Evolutionary conservation across 37 sponge, comb jelly and placozoan genomes (phyloP), one percentile per base, ranked within the genome.

Genomic region (Haliclona indistincta): DNA sequence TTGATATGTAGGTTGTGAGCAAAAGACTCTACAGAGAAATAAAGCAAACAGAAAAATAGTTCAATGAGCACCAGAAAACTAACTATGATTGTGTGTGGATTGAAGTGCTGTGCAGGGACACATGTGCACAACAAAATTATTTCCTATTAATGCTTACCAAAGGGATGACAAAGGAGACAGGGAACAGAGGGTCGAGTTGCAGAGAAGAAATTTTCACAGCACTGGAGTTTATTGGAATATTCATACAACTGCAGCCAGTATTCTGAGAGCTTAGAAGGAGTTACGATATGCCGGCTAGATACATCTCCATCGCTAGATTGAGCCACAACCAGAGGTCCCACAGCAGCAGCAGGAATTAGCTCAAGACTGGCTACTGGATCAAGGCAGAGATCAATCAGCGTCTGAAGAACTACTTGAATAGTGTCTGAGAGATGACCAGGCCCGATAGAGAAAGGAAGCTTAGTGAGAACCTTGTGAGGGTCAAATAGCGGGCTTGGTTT

Each of bases 181-280:
- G 90, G 90, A 19, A 71, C 74, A 3, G 84, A 83, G 23, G 90
- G 84, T 30, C 61, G 63, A 25, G 74, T 35, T 15, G 90, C 85
- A 20, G 90, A 89, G 3, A 89, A 38, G 35, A 89, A 89, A 58
- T 89, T 89, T 76, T 89, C 90, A 43, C 90, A 89, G 63, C 90
- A 89, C 52, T 70, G 17, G 26, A 89, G 61, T 6, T 56, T 33
- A 28, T 70, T 20, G 23, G 70, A 70, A 75, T 68, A 80, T 13
- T 69, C 35, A 52, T 79, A 78, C 35, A 89, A 29, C 20, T 49
- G 36, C 2, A 11, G 45, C 90, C 90, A 89, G 67, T 79, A 89
- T 38, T 80, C 75, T 3, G 85, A 84, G 28, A 89, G 71, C 30
- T 79, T 89, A 15, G 20, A 47, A 2, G 90, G 90, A 15, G 81